Conservation (phyloP, 2,888 invertebrate species). For the Xestia rhomboidea region DNA sequence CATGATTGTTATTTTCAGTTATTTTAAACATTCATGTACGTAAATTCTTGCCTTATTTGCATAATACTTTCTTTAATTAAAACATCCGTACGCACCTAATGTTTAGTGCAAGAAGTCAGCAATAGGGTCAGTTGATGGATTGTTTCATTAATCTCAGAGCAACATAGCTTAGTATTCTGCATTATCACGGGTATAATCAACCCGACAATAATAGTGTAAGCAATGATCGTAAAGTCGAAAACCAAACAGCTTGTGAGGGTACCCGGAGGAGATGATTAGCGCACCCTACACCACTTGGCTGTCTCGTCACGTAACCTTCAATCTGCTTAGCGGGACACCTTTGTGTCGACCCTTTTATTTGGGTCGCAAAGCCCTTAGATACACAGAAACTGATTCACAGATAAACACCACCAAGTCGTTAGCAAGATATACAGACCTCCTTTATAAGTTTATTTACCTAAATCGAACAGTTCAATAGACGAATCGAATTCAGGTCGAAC, state of each 20-base stretch:
- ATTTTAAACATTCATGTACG: neutral
- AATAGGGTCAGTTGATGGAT: neutral
- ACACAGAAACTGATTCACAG: constrained; percentile 84
- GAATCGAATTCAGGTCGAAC: constrained; percentile 49
- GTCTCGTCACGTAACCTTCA: constrained; percentile 84
- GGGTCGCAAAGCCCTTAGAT: constrained; percentile 81
- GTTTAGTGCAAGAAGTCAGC: neutral
- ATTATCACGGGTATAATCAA: constrained; percentile 21
- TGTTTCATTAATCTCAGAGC: neutral
- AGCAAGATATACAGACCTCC: constrained; percentile 72
- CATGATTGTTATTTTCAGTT: neutral
- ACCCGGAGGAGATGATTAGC: constrained; percentile 79
- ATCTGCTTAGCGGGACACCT: constrained; percentile 89
- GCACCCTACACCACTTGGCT: constrained; percentile 74
- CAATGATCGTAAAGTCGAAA: constrained; percentile 63
- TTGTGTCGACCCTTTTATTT: constrained; percentile 84
- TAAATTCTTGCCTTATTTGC: neutral
- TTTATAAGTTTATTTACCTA: constrained; percentile 55
- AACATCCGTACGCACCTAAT: neutral
- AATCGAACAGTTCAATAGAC: constrained; percentile 27
- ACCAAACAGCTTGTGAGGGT: constrained; percentile 73
- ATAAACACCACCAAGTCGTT: constrained; percentile 80
- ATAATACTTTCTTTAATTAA: neutral
- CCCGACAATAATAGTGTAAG: constrained; percentile 37
- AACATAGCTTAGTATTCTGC: constrained; percentile 30